phyloP scores from a whole-genome alignment of 2,797 vertebrate genomes.

The Macropus fuliginosus region DNA sequence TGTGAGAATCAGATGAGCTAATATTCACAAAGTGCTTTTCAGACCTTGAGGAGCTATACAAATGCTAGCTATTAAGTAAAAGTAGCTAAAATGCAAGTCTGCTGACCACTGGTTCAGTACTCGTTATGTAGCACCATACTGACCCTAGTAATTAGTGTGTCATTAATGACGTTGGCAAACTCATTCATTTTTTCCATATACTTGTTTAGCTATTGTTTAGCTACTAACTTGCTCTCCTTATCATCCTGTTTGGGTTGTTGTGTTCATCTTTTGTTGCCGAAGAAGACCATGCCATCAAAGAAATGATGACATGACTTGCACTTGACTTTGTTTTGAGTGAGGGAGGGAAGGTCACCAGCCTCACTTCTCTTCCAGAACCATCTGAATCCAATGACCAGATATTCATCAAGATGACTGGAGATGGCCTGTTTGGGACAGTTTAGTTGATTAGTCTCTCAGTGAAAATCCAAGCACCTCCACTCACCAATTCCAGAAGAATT shows the following conservation, averaged over 20 bases:
- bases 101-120: neutral
- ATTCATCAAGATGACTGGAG: no score
- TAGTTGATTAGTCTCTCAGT: neutral
- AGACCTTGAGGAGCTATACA: neutral
- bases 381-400: no score
- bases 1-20: neutral
- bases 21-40: neutral
- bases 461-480: neutral
- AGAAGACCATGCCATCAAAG: no score
- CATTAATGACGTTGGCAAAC: neutral
- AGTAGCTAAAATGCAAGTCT: neutral
- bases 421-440: neutral
- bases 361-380: no score
- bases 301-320: no score
- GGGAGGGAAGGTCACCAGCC: no score
- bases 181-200: neutral
- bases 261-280: no score
- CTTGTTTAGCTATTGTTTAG: neutral
- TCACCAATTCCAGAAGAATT: neutral
- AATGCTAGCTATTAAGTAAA: neutral
- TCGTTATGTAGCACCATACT: neutral
- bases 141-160: neutral
- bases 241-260: neutral
- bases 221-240: neutral
- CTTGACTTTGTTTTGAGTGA: no score